Base-by-base conservation (phyloP, 2,888 invertebrate genomes). In the Synergus itoensis region DNA sequence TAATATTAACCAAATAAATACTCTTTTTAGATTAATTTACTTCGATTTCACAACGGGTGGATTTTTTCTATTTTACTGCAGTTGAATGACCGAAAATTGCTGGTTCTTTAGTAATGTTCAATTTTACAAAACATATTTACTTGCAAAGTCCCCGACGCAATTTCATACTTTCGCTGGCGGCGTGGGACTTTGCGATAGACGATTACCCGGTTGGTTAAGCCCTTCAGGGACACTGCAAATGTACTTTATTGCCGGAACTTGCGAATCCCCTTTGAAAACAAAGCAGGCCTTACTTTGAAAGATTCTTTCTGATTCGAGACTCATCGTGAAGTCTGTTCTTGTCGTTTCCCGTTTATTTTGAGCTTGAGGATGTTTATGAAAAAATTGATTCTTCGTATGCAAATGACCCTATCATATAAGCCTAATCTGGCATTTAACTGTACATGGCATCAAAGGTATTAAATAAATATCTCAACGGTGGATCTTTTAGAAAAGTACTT, bases 221-320 rank as follows among this genome's bases (percentile, higher is more conserved):
- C 73, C 73, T 53, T 73, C 73, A 73, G 14, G 73, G 73, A 36
- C 73, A 53, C 36, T 48, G 36, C 36, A 73, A 69, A 73, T 73
- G 53, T 53, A 73, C 73, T 36, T 53, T 73, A 73, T 73, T 36
- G 53, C 48, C 73, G 73, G 73, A 73, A 73, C 73, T 73, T 28
- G 73, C 11, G 36, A 53, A 53, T 53, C 73, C 73, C 11, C 73
- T 73, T 36, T 40, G 36, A 16, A 36, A 36, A 53, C 48, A 73
- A 73, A 73, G 73, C 73, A 11, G 53, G 53, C 69, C 53, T 73
- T 53, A n/a, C 48, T 48, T 21, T 69, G 14, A 36, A 36, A 36
- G 36, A 36, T 36, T 36, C 4, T 36, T 36, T 36, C 36, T 36
- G 36, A 36, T 36, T 53, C 36, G 53, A 16, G 28, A 53, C 53